Evolutionary conservation across 2,888 invertebrate genomes (phyloP).

Genomic region (Morinoia aosen): DNA sequence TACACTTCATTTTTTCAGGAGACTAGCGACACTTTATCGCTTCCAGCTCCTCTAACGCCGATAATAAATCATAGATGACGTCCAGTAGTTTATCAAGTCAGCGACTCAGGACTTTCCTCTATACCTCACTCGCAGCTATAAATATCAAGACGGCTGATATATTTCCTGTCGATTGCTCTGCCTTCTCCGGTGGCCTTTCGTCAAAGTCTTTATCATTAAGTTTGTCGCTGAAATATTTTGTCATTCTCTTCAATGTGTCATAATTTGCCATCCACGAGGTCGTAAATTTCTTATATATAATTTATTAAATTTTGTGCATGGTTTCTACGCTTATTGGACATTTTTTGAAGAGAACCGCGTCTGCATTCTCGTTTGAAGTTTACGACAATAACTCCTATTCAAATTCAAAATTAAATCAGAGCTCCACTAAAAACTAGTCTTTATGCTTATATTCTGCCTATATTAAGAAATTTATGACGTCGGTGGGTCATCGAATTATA

Average conservation of each 20-base stretch:
- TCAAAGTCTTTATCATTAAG: neutral
- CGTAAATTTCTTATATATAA: neutral
- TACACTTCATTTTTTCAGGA: neutral
- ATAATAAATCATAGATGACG: neutral
- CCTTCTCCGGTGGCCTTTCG: neutral
- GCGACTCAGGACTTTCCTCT: neutral
- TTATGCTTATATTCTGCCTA: too few relatives aligned
- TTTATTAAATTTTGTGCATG: neutral
- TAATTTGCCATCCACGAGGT: neutral
- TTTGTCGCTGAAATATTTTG: neutral
- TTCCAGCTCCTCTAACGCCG: neutral
- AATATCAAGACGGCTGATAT: conserved; percentile 14
- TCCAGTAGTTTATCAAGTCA: conserved; percentile 24
- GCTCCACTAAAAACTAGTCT: too few relatives aligned
- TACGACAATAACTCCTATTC: too few relatives aligned
- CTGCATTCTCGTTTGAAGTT: too few relatives aligned
- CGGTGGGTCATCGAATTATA: too few relatives aligned
- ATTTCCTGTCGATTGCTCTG: conserved; percentile 21
- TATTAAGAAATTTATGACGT: too few relatives aligned
- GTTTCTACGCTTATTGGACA: neutral
- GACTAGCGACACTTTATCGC: neutral
- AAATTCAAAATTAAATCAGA: too few relatives aligned
- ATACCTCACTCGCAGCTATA: neutral
- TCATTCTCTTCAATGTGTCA: neutral
- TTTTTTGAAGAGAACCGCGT: too few relatives aligned